Evolutionary conservation across 1,140 invertebrate genomes (phyloP).

Genomic region (Rhyacophila brunnea): DNA sequence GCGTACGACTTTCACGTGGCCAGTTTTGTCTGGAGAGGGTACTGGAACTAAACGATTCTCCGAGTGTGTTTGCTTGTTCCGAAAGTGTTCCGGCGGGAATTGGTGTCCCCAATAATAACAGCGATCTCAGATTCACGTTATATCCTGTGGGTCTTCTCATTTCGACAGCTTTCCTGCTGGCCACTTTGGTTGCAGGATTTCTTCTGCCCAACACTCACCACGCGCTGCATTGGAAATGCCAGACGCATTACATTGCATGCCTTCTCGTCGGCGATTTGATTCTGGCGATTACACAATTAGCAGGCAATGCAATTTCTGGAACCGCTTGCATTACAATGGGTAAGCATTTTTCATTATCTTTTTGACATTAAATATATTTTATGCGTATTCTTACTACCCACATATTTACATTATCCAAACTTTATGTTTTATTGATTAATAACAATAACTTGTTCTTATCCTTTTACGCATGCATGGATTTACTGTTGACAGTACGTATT

Average conservation of each 20-base stretch:
- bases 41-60: slow-evolving; percentile 49
- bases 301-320: slow-evolving; percentile 57
- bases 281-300: slow-evolving; percentile 71
- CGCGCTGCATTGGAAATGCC: slow-evolving; percentile 80
- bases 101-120: slow-evolving; percentile 39
- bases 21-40: slow-evolving; percentile 65
- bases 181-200: slow-evolving; percentile 72
- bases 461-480: too few species aligned
- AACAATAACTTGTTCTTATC: too few species aligned
- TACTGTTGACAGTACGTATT: too few species aligned
- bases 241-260: slow-evolving; percentile 78
- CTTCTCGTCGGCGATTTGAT: slow-evolving; percentile 74
- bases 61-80: slow-evolving; percentile 64
- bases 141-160: slow-evolving; percentile 74
- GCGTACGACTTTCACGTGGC: slow-evolving; percentile 45
- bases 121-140: slow-evolving; percentile 62
- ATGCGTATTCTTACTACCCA: not conserved
- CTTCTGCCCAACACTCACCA: slow-evolving; percentile 77
- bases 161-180: slow-evolving; percentile 73
- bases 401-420: not conserved
- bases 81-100: slow-evolving; percentile 50
- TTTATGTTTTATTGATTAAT: too few species aligned
- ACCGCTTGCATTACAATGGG: slow-evolving; percentile 62
- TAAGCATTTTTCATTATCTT: slow-evolving; percentile 48
- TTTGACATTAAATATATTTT: too few species aligned